Percentiles rank a stretch among this genome's conserved stretches.
These are phyloP conservation scores for Lepus townsendii DNA, from an alignment of 2,797 vertebrate species.

Conservation along the genomic window DNA sequence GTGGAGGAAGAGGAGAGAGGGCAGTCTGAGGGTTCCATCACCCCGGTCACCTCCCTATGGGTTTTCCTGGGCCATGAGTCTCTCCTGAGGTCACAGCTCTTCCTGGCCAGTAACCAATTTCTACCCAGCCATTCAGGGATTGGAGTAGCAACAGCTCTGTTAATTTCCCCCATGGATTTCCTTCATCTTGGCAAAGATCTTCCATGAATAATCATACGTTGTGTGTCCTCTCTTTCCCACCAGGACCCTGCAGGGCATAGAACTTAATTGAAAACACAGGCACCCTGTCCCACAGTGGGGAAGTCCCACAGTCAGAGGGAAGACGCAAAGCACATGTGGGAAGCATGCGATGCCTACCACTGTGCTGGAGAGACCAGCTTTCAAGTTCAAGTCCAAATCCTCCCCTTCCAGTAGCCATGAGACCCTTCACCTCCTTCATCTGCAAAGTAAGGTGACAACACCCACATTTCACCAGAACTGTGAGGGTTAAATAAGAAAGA, in stretches of 20 bases:
- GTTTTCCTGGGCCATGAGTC: neutral
- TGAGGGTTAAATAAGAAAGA: neutral
- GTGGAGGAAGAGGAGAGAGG: accelerated
- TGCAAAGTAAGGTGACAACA: neutral
- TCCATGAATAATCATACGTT: neutral
- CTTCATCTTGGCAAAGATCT: neutral
- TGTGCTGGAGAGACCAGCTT: neutral
- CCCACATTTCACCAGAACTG: accelerated
- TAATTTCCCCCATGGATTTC: neutral
- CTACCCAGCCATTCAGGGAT: accelerated
- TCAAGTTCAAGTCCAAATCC: neutral
- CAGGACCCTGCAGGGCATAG: neutral
- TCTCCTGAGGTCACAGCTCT: neutral
- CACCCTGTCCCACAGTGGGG: accelerated
- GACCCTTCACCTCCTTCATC: neutral
- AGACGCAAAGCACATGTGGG: neutral
- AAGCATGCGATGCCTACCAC: accelerated
- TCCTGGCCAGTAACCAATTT: too few species aligned
- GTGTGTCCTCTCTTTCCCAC: neutral
- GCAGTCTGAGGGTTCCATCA: accelerated
- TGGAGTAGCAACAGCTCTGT: accelerated
- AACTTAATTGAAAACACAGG: neutral
- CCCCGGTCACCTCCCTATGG: too few species aligned
- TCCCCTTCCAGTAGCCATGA: neutral
- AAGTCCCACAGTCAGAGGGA: too few species aligned